A percentile compares a stretch with the other conserved stretches of the same genome.
Conservation (phyloP, 2,113 vertebrate species). For the Neolamprologus sp. region DNA sequence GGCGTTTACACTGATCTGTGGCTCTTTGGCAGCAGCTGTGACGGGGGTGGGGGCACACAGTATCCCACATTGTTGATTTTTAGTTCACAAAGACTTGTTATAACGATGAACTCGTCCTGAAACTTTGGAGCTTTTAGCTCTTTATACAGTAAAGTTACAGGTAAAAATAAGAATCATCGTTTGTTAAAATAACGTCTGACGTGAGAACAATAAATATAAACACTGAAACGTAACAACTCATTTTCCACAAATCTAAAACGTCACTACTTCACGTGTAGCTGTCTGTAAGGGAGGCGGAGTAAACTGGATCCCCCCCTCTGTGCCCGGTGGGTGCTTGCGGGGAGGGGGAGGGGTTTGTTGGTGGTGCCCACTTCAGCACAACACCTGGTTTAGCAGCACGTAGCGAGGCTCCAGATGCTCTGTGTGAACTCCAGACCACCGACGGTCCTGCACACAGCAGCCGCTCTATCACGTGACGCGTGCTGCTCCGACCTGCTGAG, state of each 20-base stretch:
- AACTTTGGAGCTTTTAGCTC: neutral
- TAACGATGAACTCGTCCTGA: neutral
- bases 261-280: neutral
- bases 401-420: neutral
- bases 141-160: neutral
- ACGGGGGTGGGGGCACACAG: neutral
- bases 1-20: neutral
- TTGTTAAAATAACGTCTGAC: neutral
- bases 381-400: neutral
- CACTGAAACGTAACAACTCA: neutral
- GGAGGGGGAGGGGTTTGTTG: fast-evolving
- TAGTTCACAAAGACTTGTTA: neutral
- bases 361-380: fast-evolving
- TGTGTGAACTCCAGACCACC: neutral
- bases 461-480: fast-evolving
- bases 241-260: neutral
- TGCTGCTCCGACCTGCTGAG: neutral
- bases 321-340: neutral
- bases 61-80: fast-evolving
- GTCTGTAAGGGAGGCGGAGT: neutral
- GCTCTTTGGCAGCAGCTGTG: neutral
- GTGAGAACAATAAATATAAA: neutral
- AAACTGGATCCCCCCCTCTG: fast-evolving
- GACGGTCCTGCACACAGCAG: fast-evolving
- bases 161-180: neutral